Evolutionary conservation across 2,888 invertebrate species (phyloP), one percentile per base, ranked within the genome.

Genomic region (Eupithecia dodoneata): DNA sequence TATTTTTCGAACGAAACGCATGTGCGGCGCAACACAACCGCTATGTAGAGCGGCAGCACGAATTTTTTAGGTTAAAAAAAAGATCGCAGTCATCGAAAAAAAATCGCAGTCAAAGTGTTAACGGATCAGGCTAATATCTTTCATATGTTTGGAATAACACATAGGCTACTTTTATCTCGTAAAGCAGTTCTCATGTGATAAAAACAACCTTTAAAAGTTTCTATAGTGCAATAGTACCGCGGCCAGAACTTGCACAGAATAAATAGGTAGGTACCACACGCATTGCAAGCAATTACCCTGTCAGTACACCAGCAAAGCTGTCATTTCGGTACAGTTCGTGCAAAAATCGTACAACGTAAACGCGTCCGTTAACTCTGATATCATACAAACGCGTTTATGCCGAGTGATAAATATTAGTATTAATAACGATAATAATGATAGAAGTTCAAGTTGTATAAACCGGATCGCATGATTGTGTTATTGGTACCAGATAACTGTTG

Each of bases 251-350:
- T 13, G 44, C 9, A n/a, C n/a, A 45, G 42, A 69, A 69, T 15
- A 69, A 69, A n/a, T 69, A 69, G 9, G 67, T 67, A 44, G 67
- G 42, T 67, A 67, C 30, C 30, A 30, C 59, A 80, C 71, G 70
- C 77, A 74, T 79, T 80, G 78, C 65, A 72, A 71, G 73, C 80
- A 82, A 81, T 82, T 78, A 81, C 72, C n/a, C 74, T 82, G 79
- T 80, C 81, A 79, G 74, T 77, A 73, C 75, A 66, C 73, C 52
- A 79, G 44, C 78, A 78, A 63, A 79, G 76, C 82, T 80, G 80
- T 81, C 81, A 79, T 77, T 80, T 74, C 55, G 42, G 45, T 72
- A 77, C 72, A 69, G 42, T 13, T 44, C 59, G 72, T 78, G 47
- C 52, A 74, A 81, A 81, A 80, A 74, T 76, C 59, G 66, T 65